phyloP scores from a whole-genome alignment of 2,888 invertebrate genomes.

The Xylocampa areola region DNA sequence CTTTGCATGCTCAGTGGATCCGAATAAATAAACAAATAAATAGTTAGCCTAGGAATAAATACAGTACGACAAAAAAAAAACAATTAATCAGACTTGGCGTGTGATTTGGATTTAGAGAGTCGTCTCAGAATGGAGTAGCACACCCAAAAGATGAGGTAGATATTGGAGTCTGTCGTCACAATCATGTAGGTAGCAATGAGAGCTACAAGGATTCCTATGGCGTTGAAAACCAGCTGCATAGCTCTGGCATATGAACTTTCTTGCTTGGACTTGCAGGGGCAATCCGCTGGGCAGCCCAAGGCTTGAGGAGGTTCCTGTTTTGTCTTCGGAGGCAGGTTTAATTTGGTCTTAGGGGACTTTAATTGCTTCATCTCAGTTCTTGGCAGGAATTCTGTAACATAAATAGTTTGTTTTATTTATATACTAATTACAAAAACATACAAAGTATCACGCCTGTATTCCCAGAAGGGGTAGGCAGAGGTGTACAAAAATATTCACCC shows the following conservation, averaged over 20 bases:
- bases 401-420: not conserved
- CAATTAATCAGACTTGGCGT: constrained; percentile 69
- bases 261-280: constrained; percentile 64
- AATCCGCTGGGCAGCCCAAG: constrained; percentile 67
- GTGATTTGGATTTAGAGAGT: constrained; percentile 69
- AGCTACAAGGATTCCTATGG: constrained; percentile 76
- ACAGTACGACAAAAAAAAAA: constrained; percentile 35
- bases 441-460: too few relatives aligned
- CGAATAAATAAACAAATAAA: constrained; percentile 59
- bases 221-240: constrained; percentile 68
- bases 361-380: constrained; percentile 47
- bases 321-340: constrained; percentile 40
- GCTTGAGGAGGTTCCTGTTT: constrained; percentile 55
- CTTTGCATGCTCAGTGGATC: constrained; percentile 50
- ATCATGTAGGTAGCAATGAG: constrained; percentile 79
- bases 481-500: too few relatives aligned
- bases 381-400: constrained; percentile 67
- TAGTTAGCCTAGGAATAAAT: constrained; percentile 57
- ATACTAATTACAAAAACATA: not conserved
- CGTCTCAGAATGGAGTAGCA: constrained; percentile 79
- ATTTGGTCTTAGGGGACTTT: constrained; percentile 45
- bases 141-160: constrained; percentile 83
- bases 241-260: constrained; percentile 30
- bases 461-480: too few relatives aligned
- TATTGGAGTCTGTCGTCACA: constrained; percentile 77